phyloP scores from a whole-genome alignment of 2,797 vertebrate genomes.

The Sebastes hopkinsi region DNA sequence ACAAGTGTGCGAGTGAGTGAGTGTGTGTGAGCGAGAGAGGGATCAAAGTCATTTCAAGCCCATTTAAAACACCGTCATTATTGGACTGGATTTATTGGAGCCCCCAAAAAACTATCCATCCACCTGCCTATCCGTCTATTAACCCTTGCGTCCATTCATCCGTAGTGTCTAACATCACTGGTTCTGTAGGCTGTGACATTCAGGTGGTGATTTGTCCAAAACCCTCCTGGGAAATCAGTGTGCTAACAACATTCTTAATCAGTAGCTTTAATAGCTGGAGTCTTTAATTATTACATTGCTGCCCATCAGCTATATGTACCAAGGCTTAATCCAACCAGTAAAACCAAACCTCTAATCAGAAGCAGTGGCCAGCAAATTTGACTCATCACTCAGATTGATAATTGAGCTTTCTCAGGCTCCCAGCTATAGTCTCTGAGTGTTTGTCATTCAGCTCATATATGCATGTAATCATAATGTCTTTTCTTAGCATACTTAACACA shows the following conservation, averaged over 20 bases:
- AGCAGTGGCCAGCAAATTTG: background rate
- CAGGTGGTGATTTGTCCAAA: background rate
- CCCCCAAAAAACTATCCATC: background rate
- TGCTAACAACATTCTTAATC: slow-evolving; percentile 32
- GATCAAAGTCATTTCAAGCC: background rate
- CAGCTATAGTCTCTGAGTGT: background rate
- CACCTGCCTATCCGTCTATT: background rate
- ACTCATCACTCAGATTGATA: background rate
- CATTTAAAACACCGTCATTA: slow-evolving; percentile 3
- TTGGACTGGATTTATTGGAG: too few species aligned
- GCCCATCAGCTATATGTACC: background rate
- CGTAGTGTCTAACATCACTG: background rate
- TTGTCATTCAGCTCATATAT: background rate
- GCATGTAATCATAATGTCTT: background rate
- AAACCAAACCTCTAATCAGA: slow-evolving; percentile 4
- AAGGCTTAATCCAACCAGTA: background rate
- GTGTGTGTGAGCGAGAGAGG: background rate
- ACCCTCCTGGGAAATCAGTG: slow-evolving; percentile 54
- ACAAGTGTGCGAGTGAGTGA: background rate
- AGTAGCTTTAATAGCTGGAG: slow-evolving; percentile 32
- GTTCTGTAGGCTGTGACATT: background rate
- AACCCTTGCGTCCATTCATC: background rate
- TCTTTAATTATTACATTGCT: slow-evolving; percentile 38
- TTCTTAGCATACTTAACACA: background rate
- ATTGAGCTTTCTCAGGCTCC: background rate